Base-by-base conservation (phyloP, 2,113 vertebrate species). In the Glaucidium brasilianum region DNA sequence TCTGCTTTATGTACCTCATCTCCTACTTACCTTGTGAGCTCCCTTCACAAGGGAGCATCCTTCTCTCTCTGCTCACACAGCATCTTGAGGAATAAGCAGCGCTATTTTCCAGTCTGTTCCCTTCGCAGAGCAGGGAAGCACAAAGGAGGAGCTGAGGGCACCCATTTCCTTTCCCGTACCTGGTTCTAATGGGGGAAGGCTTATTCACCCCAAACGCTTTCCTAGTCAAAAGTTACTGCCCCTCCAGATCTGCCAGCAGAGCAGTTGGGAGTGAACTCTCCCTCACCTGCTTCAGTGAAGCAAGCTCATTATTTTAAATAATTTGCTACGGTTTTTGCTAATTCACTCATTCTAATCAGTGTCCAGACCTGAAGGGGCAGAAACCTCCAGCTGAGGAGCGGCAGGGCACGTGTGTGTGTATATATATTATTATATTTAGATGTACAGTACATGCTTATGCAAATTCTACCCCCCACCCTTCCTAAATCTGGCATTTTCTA, bases 391-490 rank as follows among this genome's bases (percentile, higher is more conserved):
- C 10, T 62, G 52, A 94, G 47, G 23, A 71, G 41, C 27, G 73
- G 18, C 2, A 1, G 6, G 10, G 6, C 11, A 45, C 2, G 0
- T 15, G 11, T 26, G 10, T 37, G 11, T 63, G 2, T 27, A 0
- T 25, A 15, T 4, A 0, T 45, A 11, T 68, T 23, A 64, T 52
- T 39, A 34, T 15, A 12, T 56, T 78, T 66, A 8, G 52, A 85
- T 8, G 15, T 23, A 50, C 4, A 82, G 27, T 9, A 69, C 13
- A 37, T 4, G 17, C 29, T 74, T 19, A 72, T 32, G 32, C 11
- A 82, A 90, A 91, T 79, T 75, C 25, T 39, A 20, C 32, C 14
- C 23, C 8, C 7, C 3, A 1, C 35, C 67, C 22, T 75, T 84
- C 66, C 45, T 52, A 72, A 39, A 68, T 22, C 11, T 12, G 32